Evolutionary conservation across 2,888 invertebrate genomes (phyloP), one percentile per base, ranked within the genome.

Genomic region (Euclidia mi): DNA sequence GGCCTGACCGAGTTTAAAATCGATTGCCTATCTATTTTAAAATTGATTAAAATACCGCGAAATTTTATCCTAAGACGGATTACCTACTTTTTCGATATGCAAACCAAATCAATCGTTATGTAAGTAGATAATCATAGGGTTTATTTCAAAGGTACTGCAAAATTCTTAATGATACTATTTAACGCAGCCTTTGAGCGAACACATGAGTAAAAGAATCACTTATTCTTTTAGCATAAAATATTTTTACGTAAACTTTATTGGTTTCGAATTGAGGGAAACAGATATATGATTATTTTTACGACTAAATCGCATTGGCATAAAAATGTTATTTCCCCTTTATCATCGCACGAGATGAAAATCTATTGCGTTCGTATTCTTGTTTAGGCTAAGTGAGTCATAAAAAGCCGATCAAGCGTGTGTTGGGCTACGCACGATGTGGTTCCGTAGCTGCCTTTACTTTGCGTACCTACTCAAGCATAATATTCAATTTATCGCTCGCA

Each of bases 201-300:
- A 15, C n/a, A 44, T 44, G 12, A 15, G 7, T 34, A 20, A 32
- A 35, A 37, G 42, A 25, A 41, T 51, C 49, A 46, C 32, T 32
- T 28, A 47, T 41, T 41, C 7, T 10, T 56, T 57, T 40, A 60
- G 53, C 15, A 46, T 11, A 11, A 15, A 51, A 56, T 49, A 29
- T 25, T 35, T 37, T 34, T 44, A 17, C 47, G 28, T 14, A 51
- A 57, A n/a, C 37, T 69, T 69, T 55, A 67, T 60, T 48, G 41
- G 10, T 17, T 9, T 15, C 12, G 28, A 4, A 65, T 58, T 29
- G n/a, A 56, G 49, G 53, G 62, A 42, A 34, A 34, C 44, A 56
- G 65, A 55, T n/a, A n/a, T n/a, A n/a, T 47, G 57, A 52, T 68
- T 61, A 62, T 51, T 50, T 65, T 62, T 58, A 69, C 47, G 60